phyloP scores from a whole-genome alignment of 2,888 invertebrate species.

The Ephialtes manifestator region DNA sequence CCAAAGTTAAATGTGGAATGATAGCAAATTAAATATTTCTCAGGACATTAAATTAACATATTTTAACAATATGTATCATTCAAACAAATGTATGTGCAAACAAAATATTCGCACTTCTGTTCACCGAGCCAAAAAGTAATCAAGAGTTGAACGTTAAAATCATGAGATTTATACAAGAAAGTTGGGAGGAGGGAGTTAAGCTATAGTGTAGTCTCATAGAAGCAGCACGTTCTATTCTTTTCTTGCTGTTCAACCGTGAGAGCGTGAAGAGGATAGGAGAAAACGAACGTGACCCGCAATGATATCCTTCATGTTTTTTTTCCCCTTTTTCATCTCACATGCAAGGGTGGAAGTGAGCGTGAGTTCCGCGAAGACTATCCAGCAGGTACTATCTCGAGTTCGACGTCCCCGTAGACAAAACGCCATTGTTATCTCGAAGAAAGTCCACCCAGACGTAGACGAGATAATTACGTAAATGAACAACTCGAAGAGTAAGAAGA shows the following conservation, averaged over 20 bases:
- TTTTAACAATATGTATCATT: neutral
- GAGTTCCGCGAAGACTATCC: constrained; percentile 33
- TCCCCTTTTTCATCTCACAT: constrained; percentile 30
- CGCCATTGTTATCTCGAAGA: constrained; percentile 69
- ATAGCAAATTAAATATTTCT: neutral
- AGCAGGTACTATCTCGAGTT: constrained; percentile 58
- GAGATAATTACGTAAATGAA: constrained; percentile 78
- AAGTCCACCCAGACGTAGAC: constrained; percentile 70
- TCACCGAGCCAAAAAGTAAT: constrained; percentile 54
- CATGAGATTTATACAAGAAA: constrained; percentile 42
- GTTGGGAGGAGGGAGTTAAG: neutral
- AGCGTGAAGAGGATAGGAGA: neutral
- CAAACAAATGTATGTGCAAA: constrained; percentile 1
- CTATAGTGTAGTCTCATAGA: constrained; percentile 17
- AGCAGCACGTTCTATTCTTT: constrained; percentile 48
- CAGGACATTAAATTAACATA: neutral
- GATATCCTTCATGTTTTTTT: constrained; percentile 58
- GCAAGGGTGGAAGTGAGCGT: constrained; percentile 38
- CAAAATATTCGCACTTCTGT: constrained; percentile 18
- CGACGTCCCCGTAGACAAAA: constrained; percentile 70
- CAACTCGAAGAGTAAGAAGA: constrained; percentile 69
- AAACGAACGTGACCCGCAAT: constrained; percentile 63
- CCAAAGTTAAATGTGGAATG: no score
- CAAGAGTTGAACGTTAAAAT: constrained; percentile 46
- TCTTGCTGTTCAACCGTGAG: constrained; percentile 42